Base-by-base conservation (phyloP, 64 coral and sea anemone genomes). In the Platygyra sinensis region DNA sequence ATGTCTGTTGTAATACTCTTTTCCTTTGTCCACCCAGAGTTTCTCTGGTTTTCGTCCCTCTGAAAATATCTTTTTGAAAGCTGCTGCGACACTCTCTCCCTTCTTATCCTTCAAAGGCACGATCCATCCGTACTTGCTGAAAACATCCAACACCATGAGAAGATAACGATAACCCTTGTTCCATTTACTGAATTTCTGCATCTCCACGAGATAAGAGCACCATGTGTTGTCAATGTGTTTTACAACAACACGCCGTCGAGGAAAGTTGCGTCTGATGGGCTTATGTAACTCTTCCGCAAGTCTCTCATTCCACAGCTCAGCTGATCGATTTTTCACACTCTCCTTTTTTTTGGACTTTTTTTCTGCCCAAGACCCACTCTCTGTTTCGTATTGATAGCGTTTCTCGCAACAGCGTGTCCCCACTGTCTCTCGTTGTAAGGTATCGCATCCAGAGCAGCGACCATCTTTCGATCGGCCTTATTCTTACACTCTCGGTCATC, bases 1-100 rank as follows among this genome's bases (percentile, higher is more conserved):
- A 31, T 67, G 10, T 51, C 78, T 78, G 17, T 91, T 82, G 38
- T 82, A 83, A 75, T 22, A 90, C 13, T 91, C 89, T 36, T 69
- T 82, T 8, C 89, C 89, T 4, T 91, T 82, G 82, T 91, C 89
- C 42, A 30, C 50, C 79, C 63, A 73, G 30, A 60, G n/a, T 29
- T n/a, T n/a, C n/a, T n/a, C n/a, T n/a, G n/a, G n/a, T n/a, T n/a
- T n/a, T n/a, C n/a, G n/a, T n/a, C n/a, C n/a, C n/a, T n/a, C n/a
- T n/a, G n/a, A n/a, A n/a, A n/a, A n/a, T n/a, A n/a, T n/a, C n/a
- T n/a, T n/a, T n/a, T n/a, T n/a, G n/a, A n/a, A n/a, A n/a, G n/a
- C n/a, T n/a, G n/a, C n/a, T n/a, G n/a, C n/a, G n/a, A n/a, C n/a
- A n/a, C n/a, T n/a, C n/a, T n/a, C n/a, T n/a, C n/a, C n/a, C n/a